Conservation (phyloP, 92 coral and sea anemone genomes). For the Porites cylindrica region DNA sequence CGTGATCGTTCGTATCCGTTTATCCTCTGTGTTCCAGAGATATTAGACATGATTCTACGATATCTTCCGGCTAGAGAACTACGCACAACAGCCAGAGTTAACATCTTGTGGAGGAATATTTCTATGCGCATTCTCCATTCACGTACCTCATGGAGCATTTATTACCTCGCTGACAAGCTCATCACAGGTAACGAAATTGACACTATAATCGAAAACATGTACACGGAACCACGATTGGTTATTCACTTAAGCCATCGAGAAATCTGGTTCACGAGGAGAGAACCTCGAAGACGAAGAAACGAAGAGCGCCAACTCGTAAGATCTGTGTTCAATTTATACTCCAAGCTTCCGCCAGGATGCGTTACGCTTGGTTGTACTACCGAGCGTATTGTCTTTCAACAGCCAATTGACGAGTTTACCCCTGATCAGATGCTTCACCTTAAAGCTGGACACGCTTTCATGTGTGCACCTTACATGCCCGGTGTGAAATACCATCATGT, state of each 20-base stretch:
- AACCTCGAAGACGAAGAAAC: conserved; percentile 70
- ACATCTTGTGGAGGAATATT: conserved; percentile 86
- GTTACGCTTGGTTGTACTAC: conserved; percentile 91
- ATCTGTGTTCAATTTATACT: conserved; percentile 72
- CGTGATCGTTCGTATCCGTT: conserved; percentile 30
- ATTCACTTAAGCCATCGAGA: conserved; percentile 89
- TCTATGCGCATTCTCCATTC: conserved; percentile 78
- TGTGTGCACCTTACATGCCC: conserved; percentile 84
- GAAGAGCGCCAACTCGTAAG: conserved; percentile 89
- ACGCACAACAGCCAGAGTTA: conserved; percentile 86
- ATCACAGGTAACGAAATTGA: conserved; percentile 77
- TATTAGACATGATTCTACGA: conserved; percentile 80
- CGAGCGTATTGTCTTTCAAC: conserved; percentile 86
- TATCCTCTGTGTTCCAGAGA: conserved; percentile 86
- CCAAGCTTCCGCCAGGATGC: conserved; percentile 80
- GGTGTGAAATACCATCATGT: conserved; percentile 93
- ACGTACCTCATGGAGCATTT: conserved; percentile 77
- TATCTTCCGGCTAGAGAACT: conserved; percentile 89
- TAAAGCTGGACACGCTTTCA: conserved; percentile 83
- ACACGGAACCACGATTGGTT: conserved; percentile 75
- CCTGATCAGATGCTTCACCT: conserved; percentile 71
- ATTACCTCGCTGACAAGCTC: conserved; percentile 73
- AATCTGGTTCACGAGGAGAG: conserved; percentile 87
- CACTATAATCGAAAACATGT: conserved; percentile 60
- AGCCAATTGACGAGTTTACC: conserved; percentile 42